These are phyloP conservation scores for Mus spretus DNA, from an alignment of 2,797 vertebrate species.

Conservation along the genomic window DNA sequence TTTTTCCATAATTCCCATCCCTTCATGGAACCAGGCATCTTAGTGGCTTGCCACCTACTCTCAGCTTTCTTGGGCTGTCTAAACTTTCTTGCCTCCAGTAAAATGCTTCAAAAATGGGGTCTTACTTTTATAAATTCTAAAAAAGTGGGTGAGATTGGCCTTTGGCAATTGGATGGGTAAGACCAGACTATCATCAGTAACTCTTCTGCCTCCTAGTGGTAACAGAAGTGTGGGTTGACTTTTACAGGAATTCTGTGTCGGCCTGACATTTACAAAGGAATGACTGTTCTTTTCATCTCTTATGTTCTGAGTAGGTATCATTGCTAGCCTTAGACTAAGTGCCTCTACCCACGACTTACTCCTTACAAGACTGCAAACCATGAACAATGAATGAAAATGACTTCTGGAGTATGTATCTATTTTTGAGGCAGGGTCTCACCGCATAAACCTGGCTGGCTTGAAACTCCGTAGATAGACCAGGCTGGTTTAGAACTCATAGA, in stretches of 20 bases:
- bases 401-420: not conserved
- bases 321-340: not conserved
- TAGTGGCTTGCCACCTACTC: not conserved
- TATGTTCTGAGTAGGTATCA: not conserved
- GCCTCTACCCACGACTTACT: not conserved
- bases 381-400: not conserved
- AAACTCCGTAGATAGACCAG: not conserved
- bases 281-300: not conserved
- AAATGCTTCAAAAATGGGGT: not conserved
- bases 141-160: not conserved
- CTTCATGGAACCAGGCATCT: not conserved
- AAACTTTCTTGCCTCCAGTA: not conserved
- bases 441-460: not conserved
- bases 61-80: not conserved
- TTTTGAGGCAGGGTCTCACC: not conserved
- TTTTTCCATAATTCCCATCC: not conserved
- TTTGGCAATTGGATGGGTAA: not conserved
- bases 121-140: not conserved
- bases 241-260: not conserved
- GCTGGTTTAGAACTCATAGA: not conserved
- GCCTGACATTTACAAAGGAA: not conserved
- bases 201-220: conserved; percentile 11
- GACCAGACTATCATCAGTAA: not conserved
- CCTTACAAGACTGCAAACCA: not conserved
- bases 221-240: not conserved